Evolutionary conservation across 2,888 invertebrate genomes (phyloP), one percentile per base, ranked within the genome.

Genomic region (Epinotia brunnichana): DNA sequence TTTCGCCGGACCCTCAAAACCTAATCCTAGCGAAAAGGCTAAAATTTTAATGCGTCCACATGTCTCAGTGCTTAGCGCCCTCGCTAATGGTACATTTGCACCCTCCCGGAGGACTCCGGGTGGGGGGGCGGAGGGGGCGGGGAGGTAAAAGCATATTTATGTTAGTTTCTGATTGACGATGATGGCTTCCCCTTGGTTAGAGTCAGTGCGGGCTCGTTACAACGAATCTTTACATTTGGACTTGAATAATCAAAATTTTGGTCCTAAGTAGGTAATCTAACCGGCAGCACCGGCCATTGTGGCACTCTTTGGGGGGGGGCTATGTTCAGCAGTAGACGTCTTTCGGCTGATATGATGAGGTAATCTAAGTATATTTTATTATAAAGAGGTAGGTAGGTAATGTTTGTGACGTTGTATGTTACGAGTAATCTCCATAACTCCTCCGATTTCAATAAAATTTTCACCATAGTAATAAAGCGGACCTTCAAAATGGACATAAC

Each of bases 101-200:
- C 74, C 76, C 77, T 72, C 73, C 66, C 62, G 17, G 67, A 60
- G 64, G 56, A 60, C 54, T 53, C 68, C 62, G 70, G 66, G 71
- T 24, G 72, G 70, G 66, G 66, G 75, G 70, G 72, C 53, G 67
- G 71, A 69, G 75, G 76, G 74, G 76, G 69, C 70, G 69, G 73
- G 75, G 73, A 59, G 75, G 81, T 81, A 80, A 82, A 90, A 92
- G 92, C 91, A 91, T 92, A 91, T 91, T 91, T 92, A 91, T 92
- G 92, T 92, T 88, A 89, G 89, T 88, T 88, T 85, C 89, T 88
- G 91, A 91, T 88, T 90, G 88, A 89, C 89, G 89, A 86, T 85
- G 87, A 87, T 85, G 87, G 82, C 81, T 85, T 85, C 85, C 88
- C 90, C 88, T 84, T 83, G 84, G 82, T 84, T 85, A 80, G 81